A percentile compares a stretch with the other conserved stretches of the same genome.
phyloP scores from a whole-genome alignment of 2,797 vertebrate species.

The Ptychadena robeensis region DNA sequence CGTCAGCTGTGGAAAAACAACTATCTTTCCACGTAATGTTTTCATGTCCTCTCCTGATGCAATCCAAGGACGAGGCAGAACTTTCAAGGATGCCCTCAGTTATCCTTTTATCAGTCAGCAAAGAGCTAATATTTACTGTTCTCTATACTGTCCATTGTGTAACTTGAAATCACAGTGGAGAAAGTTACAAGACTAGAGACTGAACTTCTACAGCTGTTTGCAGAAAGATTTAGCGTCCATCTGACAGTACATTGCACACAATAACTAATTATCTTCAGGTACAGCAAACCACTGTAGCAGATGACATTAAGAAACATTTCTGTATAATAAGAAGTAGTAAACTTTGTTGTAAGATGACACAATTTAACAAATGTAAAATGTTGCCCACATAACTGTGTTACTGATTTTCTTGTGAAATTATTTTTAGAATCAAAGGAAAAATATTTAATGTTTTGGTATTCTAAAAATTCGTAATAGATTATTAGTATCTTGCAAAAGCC shows the following conservation, averaged over 20 bases:
- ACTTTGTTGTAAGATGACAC: not conserved
- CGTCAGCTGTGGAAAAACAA: no score
- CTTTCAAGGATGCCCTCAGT: constrained; percentile 65
- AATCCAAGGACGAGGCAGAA: constrained; percentile 66
- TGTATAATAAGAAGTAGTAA: not conserved
- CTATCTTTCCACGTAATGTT: not conserved
- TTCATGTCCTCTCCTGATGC: constrained; percentile 50
- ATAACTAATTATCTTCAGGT: constrained; percentile 4
- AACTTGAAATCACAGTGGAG: constrained; percentile 61
- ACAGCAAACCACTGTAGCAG: not conserved
- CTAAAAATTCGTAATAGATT: not conserved
- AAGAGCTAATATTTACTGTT: constrained; percentile 73
- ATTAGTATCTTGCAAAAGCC: not conserved
- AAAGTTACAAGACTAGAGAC: not conserved
- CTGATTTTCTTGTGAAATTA: no score
- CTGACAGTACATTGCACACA: constrained; percentile 6
- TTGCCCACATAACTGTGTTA: no score
- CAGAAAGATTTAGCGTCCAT: constrained; percentile 12
- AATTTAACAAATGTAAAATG: not conserved
- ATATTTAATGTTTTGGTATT: not conserved
- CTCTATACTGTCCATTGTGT: constrained; percentile 65
- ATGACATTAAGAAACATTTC: not conserved
- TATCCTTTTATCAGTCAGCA: constrained; percentile 65
- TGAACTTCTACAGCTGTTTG: constrained; percentile 13
- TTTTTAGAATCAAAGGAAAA: no score